A percentile compares a stretch with the other conserved stretches of the same genome.
These are phyloP conservation scores for Hirundichthys speculiger DNA, from an alignment of 2,113 vertebrate species.

Conservation along the genomic window DNA sequence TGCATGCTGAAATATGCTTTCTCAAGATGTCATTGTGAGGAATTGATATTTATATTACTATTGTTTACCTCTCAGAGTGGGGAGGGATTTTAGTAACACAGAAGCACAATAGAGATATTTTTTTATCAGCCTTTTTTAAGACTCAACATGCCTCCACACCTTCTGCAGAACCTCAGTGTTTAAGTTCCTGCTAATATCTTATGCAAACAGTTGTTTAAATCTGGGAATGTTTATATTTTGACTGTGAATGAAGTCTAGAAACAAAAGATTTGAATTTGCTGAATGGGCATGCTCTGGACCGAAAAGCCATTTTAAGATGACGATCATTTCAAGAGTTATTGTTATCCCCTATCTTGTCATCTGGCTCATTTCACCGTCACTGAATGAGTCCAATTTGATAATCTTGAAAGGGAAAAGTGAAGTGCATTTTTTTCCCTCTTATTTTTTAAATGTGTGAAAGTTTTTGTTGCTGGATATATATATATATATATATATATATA, in stretches of 20 bases:
- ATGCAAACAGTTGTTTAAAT: slow-evolving; percentile 60
- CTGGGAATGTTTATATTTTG: slow-evolving; percentile 3
- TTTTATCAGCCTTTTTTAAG: slow-evolving; percentile 55
- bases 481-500: no score
- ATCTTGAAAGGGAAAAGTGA: background rate
- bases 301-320: slow-evolving; percentile 30
- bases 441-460: no score
- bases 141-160: slow-evolving; percentile 45
- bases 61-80: slow-evolving; percentile 32
- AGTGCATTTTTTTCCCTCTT: no score
- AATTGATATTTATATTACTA: slow-evolving; percentile 5
- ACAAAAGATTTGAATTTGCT: slow-evolving; percentile 12
- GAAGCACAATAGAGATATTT: slow-evolving; percentile 71
- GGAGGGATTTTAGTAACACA: slow-evolving; percentile 61
- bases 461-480: no score
- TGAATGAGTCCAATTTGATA: background rate
- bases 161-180: slow-evolving; percentile 62
- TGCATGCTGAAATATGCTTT: slow-evolving; percentile 26
- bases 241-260: slow-evolving; percentile 21
- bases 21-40: slow-evolving; percentile 57
- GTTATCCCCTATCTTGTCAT: slow-evolving; percentile 17
- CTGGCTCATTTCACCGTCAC: background rate
- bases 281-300: slow-evolving; percentile 19
- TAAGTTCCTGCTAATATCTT: slow-evolving; percentile 49
- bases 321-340: slow-evolving; percentile 25